Conservation (phyloP, 2,888 invertebrate species). For the Augiades crinisus region DNA sequence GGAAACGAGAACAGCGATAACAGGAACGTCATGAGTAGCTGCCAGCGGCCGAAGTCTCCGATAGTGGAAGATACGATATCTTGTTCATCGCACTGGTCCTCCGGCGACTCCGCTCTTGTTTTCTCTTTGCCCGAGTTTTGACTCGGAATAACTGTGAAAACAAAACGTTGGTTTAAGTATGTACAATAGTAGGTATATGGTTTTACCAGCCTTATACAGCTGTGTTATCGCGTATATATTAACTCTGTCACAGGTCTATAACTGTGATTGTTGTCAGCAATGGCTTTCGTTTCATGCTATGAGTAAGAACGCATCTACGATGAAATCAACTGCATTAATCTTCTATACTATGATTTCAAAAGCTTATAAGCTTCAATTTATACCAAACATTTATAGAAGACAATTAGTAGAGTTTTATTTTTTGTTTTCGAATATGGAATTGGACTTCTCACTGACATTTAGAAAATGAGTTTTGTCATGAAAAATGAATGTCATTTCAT, state of each 20-base stretch:
- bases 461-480: slow-evolving; percentile 53
- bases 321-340: too few species aligned
- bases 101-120: slow-evolving; percentile 34
- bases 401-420: not conserved
- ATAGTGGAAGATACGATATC: slow-evolving; percentile 86
- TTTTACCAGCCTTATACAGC: too few species aligned
- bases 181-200: too few species aligned
- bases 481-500: slow-evolving; percentile 40
- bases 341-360: too few species aligned
- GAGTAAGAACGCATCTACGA: too few species aligned
- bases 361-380: too few species aligned
- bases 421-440: not conserved
- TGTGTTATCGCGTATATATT: too few species aligned
- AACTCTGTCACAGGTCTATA: too few species aligned
- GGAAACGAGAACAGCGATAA: slow-evolving; percentile 89
- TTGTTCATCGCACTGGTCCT: slow-evolving; percentile 67
- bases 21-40: slow-evolving; percentile 86
- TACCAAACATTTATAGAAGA: too few species aligned
- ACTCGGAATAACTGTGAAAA: slow-evolving; percentile 69
- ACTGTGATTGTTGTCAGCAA: too few species aligned
- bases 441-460: slow-evolving; percentile 44
- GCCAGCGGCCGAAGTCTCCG: slow-evolving; percentile 90
- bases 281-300: too few species aligned
- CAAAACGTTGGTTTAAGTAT: slow-evolving; percentile 12
- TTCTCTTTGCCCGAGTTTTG: slow-evolving; percentile 59